Base-by-base conservation (phyloP, 2,113 vertebrate species). In the Microtus ochrogaster region DNA sequence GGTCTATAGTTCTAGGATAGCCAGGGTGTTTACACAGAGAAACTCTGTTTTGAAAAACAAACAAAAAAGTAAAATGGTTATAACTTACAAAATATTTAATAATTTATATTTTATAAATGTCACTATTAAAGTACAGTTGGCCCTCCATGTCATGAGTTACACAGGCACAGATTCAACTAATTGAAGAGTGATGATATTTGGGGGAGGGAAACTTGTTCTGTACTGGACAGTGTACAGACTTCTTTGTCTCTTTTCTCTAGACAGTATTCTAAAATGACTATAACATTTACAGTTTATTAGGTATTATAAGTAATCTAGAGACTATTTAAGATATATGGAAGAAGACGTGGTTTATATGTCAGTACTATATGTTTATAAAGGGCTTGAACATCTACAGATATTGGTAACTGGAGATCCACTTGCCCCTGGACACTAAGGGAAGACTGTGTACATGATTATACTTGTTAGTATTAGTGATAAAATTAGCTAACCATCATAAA, bases 21-120 rank as follows among this genome's bases (percentile, higher is more conserved):
- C 36, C 19, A 73, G 19, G 8, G 36, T 39, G 7, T 36, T 39
- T 39, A 73, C 19, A 39, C 17, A 73, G 70, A 73, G n/a, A 73
- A 73, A 73, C 17, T 39, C 36, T 73, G 36, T 73, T 21, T 39
- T 3, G 17, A 72, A 72, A 73, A 72, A 72, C 36, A 72, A 70
- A 39, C 70, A 73, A 68, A 86, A 66, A 36, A 47, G 8, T 47
- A 63, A 83, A 84, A 44, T 65, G 39, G 8, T 30, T 65, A 41
- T 33, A 44, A 30, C n/a, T 58, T 58, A 61, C 61, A 65, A 86
- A 68, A 36, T 68, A 86, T 47, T 86, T 68, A 86, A 68, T 47
- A 47, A 68, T 86, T 86, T 49, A 61, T 92, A 13, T 89, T 95
- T 96, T 94, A 44, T 90, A 83, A 90, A 72, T 84, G 13, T 74